phyloP scores from a whole-genome alignment of 2,113 vertebrate genomes.

The Eurystomus gularis region DNA sequence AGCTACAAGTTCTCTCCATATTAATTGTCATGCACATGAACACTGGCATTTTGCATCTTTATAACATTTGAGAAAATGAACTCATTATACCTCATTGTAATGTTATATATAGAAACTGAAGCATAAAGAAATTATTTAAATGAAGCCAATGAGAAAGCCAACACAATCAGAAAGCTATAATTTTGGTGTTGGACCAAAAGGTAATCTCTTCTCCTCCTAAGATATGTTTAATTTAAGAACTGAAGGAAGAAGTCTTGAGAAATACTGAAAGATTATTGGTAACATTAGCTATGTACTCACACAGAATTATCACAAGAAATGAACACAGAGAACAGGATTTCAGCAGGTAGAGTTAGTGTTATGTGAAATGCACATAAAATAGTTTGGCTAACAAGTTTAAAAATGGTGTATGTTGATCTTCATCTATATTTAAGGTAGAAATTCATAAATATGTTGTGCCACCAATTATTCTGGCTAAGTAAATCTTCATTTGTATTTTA shows the following conservation, averaged over 20 bases:
- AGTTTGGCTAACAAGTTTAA: not conserved
- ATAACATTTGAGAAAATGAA: not conserved
- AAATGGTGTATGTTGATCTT: not conserved
- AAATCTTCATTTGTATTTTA: not conserved
- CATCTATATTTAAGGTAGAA: not conserved
- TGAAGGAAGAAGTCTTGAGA: not conserved
- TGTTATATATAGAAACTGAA: not conserved
- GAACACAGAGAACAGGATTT: not conserved
- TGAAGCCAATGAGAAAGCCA: not conserved
- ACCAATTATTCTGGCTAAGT: not conserved
- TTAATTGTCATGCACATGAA: not conserved
- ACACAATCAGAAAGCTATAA: not conserved
- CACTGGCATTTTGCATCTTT: not conserved
- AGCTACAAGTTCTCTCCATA: not conserved
- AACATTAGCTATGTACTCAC: not conserved
- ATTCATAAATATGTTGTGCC: not conserved
- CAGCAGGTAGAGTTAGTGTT: not conserved
- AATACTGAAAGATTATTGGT: fast-evolving
- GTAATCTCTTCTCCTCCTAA: not conserved
- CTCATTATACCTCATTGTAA: not conserved
- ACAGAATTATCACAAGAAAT: not conserved
- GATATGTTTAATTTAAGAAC: not conserved
- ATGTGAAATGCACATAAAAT: not conserved
- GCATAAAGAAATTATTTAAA: not conserved
- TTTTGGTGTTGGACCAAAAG: not conserved